A percentile compares a stretch with the other conserved stretches of the same genome.
phyloP scores from a whole-genome alignment of 2,888 invertebrate genomes.

The Plebejus anna region DNA sequence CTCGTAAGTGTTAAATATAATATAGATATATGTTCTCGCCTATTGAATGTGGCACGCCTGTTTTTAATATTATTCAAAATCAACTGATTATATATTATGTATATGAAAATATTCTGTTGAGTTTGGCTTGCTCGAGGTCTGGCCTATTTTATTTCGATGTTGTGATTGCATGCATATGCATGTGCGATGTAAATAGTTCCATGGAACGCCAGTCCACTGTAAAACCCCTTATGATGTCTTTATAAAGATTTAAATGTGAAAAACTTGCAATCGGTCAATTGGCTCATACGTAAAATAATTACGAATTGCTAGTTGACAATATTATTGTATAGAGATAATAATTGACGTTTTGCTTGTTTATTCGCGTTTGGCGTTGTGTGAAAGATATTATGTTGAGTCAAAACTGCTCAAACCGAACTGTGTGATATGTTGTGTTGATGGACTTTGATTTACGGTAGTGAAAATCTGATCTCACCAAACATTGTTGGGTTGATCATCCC shows the following conservation, averaged over 20 bases:
- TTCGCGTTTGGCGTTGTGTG: background rate
- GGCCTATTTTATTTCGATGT: conserved; percentile 30
- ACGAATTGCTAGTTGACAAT: background rate
- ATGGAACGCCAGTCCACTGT: background rate
- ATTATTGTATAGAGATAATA: background rate
- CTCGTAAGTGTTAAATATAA: conserved; percentile 70
- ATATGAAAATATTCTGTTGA: conserved; percentile 29
- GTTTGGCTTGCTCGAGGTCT: conserved; percentile 43
- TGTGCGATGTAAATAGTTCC: background rate
- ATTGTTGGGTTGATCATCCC: conserved; percentile 49
- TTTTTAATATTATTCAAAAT: conserved; percentile 75
- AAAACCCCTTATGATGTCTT: background rate
- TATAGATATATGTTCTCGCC: conserved; percentile 59
- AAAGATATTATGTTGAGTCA: background rate
- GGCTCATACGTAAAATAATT: conserved; percentile 1
- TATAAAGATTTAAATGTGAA: background rate
- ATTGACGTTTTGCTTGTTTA: background rate
- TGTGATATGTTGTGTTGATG: conserved; percentile 16
- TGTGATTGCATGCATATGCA: background rate
- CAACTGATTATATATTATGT: conserved; percentile 44
- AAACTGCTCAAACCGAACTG: conserved; percentile 14
- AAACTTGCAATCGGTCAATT: background rate
- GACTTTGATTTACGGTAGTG: conserved; percentile 44
- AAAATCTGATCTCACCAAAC: conserved; percentile 67
- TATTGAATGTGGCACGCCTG: conserved; percentile 60